Base-by-base conservation (phyloP, 2,888 invertebrate species). In the Listrodromus nycthemerus region DNA sequence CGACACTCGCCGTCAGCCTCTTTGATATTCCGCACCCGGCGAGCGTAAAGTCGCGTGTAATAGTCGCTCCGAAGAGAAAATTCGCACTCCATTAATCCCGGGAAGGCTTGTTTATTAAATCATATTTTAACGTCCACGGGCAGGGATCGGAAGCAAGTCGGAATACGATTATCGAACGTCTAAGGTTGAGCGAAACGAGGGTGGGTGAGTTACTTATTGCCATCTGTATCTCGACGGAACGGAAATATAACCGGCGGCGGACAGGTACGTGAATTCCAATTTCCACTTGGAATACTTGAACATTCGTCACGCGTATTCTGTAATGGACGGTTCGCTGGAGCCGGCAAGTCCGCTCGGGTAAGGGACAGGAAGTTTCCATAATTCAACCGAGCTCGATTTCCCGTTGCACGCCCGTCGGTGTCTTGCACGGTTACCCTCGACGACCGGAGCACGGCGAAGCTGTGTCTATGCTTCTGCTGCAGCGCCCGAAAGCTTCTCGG, bases 361-460 rank as follows among this genome's bases (percentile, higher is more conserved):
- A 73, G 84, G 83, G 70, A 77, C 48, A 84, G 83, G 80, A 82
- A 86, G 73, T 83, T 80, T 84, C 82, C 82, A 85, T 85, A 85
- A 86, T 85, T 84, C 84, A 84, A 80, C 79, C 75, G 27, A 78
- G 65, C 79, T 83, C 85, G 82, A 85, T 85, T 86, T 85, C 85
- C 85, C 80, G 73, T 82, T 80, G 70, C 79, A 75, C 73, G 30
- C 63, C 13, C 41, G 45, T 37, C 21, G 66, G 27, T 33, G 37
- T 75, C 65, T 63, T 71, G 71, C 75, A 75, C 63, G 70, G 27
- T 58, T 37, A 16, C 37, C 74, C 63, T 33, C 52, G 21, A 37
- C 55, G 27, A 13, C 45, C 65, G 55, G 16, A 50, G 27, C 27
- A 10, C 16, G 6, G 13, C 6, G n/a, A 48, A 30, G 63, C 21